Conservation (phyloP, 2,113 vertebrate genomes). For the Oophaga pumilio region DNA sequence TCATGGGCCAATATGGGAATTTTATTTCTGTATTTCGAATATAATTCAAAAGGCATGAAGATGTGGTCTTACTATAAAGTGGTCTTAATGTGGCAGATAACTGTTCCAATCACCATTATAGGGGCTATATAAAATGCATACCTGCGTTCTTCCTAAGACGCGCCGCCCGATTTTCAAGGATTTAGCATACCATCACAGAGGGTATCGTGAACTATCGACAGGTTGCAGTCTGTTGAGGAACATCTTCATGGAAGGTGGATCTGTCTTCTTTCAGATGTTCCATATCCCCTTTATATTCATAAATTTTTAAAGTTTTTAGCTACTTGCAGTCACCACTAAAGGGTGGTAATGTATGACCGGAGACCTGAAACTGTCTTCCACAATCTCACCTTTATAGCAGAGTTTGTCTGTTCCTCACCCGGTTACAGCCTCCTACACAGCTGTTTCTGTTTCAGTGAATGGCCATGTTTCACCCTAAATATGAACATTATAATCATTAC, state of each 20-base stretch:
- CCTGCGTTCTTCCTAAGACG: not conserved
- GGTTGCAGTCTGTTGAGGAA: not conserved
- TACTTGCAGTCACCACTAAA: not conserved
- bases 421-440: no score
- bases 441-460: no score
- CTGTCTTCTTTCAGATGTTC: not conserved
- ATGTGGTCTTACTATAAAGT: not conserved
- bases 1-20: not conserved
- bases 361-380: no score
- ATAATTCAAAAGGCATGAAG: not conserved
- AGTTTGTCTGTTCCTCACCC: no score
- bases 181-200: not conserved
- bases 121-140: not conserved
- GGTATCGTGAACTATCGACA: not conserved
- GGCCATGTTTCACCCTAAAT: no score
- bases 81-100: not conserved
- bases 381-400: no score
- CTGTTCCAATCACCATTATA: no score
- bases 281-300: not conserved
- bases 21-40: not conserved
- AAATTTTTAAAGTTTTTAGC: not conserved
- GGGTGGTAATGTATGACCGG: no score
- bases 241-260: not conserved
- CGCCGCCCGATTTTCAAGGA: not conserved
- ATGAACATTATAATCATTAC: no score